Conservation (phyloP, 92 coral and sea anemone genomes). For the Epizoanthus ramosus region DNA sequence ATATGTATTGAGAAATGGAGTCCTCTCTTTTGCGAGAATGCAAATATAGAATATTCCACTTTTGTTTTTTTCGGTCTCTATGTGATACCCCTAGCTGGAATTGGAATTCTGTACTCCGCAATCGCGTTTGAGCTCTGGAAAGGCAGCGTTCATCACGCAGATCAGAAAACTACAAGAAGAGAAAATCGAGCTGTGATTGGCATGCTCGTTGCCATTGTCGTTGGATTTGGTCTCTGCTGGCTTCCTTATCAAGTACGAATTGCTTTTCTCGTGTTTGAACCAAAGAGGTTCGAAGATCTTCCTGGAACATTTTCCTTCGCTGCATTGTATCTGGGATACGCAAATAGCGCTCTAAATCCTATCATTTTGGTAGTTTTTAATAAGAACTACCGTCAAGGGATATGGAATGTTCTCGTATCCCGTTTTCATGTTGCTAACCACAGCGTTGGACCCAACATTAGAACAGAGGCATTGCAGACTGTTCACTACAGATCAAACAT, state of each 20-base stretch:
- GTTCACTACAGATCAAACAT: too few relatives aligned
- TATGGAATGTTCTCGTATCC: neutral
- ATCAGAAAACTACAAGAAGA: slow-evolving; percentile 11
- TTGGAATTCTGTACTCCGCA: slow-evolving; percentile 19
- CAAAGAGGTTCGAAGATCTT: neutral
- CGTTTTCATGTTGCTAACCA: neutral
- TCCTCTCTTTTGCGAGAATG: slow-evolving; percentile 31
- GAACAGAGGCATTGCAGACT: neutral
- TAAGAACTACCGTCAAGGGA: slow-evolving; percentile 42
- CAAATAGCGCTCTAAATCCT: slow-evolving; percentile 39
- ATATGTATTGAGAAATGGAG: slow-evolving; percentile 18
- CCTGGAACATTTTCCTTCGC: slow-evolving; percentile 4
- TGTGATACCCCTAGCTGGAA: slow-evolving; percentile 31
- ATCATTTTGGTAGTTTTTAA: slow-evolving; percentile 25
- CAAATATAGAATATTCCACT: slow-evolving; percentile 9
- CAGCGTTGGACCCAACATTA: slow-evolving; percentile 2
- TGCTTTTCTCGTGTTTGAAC: neutral
- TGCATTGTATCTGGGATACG: slow-evolving; percentile 24
- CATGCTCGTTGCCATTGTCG: slow-evolving; percentile 27
- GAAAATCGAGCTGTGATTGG: slow-evolving; percentile 31
- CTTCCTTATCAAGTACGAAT: slow-evolving; percentile 22
- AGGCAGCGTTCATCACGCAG: slow-evolving; percentile 7
- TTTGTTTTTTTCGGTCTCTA: slow-evolving; percentile 13
- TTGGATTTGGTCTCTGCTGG: slow-evolving; percentile 38
- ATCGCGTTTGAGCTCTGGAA: slow-evolving; percentile 23